A percentile compares a stretch with the other conserved stretches of the same genome.
Conservation (phyloP, 2,797 vertebrate genomes). For the Hephaestus fuliginosus region DNA sequence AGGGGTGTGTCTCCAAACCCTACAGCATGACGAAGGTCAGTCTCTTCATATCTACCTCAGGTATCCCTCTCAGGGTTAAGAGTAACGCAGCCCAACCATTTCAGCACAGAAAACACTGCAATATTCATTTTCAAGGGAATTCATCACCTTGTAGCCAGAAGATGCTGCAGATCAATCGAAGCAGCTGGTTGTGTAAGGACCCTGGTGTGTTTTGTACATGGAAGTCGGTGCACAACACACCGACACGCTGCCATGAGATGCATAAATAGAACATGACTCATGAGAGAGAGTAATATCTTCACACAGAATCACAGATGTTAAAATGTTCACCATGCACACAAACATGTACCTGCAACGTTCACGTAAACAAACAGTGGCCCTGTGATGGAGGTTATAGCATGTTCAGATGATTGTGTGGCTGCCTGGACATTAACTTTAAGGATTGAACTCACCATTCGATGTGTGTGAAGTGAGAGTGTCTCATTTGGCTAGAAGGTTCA, state of each 20-base stretch:
- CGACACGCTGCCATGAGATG: conserved; percentile 18
- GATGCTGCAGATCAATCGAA: conserved; percentile 5
- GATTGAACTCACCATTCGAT: too few species aligned
- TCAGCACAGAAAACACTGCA: neutral
- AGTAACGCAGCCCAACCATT: neutral
- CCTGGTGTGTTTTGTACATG: conserved; percentile 25
- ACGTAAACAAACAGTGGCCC: too few species aligned
- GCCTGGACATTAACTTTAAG: too few species aligned
- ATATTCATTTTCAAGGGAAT: neutral
- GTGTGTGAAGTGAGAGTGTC: too few species aligned
- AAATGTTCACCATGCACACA: too few species aligned
- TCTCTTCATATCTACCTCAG: too few species aligned
- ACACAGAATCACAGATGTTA: neutral
- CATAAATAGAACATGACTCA: conserved; percentile 60
- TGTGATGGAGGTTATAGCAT: too few species aligned
- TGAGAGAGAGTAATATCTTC: neutral
- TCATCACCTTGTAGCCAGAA: neutral
- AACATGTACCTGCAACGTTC: too few species aligned
- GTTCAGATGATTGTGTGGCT: neutral
- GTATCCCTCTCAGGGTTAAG: neutral
- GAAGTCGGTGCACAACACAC: conserved; percentile 15
- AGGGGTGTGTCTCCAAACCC: too few species aligned
- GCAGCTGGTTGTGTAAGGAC: conserved; percentile 41
- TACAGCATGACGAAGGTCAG: too few species aligned
- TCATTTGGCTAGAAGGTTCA: too few species aligned